phyloP scores from a whole-genome alignment of 1,140 invertebrate species.

The Dendroctonus ponderosae region DNA sequence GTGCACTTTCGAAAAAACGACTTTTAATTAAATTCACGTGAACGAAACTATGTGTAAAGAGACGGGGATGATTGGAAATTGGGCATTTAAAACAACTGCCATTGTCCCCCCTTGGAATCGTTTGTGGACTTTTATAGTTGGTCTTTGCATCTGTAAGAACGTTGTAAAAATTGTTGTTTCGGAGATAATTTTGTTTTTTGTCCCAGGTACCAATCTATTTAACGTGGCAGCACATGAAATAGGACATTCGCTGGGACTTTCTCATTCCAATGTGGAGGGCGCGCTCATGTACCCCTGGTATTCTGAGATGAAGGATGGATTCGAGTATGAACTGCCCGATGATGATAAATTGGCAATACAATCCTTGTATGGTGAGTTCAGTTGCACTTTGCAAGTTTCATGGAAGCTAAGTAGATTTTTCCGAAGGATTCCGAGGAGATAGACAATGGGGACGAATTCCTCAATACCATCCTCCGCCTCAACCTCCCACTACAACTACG shows the following conservation, averaged over 20 bases:
- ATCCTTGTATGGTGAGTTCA: constrained; percentile 68
- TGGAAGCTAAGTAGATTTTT: constrained; percentile 37
- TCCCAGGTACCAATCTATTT: constrained; percentile 83
- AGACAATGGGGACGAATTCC: constrained; percentile 63
- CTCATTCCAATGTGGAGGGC: constrained; percentile 83
- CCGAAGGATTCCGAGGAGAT: constrained; percentile 60
- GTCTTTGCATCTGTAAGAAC: too few relatives aligned
- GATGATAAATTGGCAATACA: constrained; percentile 89
- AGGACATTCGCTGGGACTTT: constrained; percentile 88
- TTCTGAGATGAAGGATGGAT: constrained; percentile 70
- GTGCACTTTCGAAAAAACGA: too few relatives aligned
- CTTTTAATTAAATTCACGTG: too few relatives aligned
- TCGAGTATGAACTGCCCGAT: constrained; percentile 71
- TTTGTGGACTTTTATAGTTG: too few relatives aligned
- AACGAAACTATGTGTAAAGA: too few relatives aligned
- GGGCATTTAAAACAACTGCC: too few relatives aligned
- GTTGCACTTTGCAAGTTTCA: not conserved
- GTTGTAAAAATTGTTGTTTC: too few relatives aligned
- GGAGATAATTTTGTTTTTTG: constrained; percentile 10
- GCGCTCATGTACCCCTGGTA: constrained; percentile 96
- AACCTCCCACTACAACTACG: constrained; percentile 43
- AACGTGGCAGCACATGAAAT: constrained; percentile 93
- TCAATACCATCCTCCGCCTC: constrained; percentile 36
- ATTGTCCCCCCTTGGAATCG: too few relatives aligned
- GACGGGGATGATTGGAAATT: too few relatives aligned